Conservation (phyloP, 2,113 vertebrate species). For the Callipepla squamata region DNA sequence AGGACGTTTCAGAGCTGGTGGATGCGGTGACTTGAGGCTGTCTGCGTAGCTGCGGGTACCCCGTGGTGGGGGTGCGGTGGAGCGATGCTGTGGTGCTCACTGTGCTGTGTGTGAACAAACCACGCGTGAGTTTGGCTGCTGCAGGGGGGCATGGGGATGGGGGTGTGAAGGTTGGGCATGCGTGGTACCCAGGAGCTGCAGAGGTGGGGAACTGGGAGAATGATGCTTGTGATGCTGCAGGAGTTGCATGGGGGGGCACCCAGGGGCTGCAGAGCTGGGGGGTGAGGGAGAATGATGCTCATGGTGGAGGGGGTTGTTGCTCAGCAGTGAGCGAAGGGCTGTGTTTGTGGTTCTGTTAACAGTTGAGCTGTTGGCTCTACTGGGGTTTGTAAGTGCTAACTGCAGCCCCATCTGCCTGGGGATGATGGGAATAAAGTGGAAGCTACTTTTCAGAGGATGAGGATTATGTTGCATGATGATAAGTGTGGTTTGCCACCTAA, state of each 20-base stretch:
- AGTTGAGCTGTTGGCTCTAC: neutral
- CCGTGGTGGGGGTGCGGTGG: neutral
- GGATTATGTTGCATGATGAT: neutral
- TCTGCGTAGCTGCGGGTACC: rapidly evolving
- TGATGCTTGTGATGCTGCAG: neutral
- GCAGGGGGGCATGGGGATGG: too few relatives aligned
- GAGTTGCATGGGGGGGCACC: neutral
- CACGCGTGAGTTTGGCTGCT: neutral
- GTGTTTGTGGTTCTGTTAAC: neutral
- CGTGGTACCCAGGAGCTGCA: neutral
- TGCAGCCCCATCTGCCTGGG: neutral
- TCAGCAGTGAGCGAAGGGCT: neutral
- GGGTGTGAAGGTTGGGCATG: neutral
- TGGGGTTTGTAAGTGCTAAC: neutral
- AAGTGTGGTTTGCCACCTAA: neutral
- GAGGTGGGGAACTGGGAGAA: neutral
- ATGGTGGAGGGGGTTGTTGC: neutral
- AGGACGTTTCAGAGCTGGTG: neutral
- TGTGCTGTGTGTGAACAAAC: neutral
- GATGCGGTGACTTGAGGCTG: neutral
- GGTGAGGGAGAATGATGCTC: too few relatives aligned
- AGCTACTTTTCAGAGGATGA: rapidly evolving
- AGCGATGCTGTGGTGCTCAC: neutral
- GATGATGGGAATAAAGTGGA: neutral
- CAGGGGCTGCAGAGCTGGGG: too few relatives aligned